Evolutionary conservation across 2,888 invertebrate genomes (phyloP).

Genomic region (Aphodius sticticus): DNA sequence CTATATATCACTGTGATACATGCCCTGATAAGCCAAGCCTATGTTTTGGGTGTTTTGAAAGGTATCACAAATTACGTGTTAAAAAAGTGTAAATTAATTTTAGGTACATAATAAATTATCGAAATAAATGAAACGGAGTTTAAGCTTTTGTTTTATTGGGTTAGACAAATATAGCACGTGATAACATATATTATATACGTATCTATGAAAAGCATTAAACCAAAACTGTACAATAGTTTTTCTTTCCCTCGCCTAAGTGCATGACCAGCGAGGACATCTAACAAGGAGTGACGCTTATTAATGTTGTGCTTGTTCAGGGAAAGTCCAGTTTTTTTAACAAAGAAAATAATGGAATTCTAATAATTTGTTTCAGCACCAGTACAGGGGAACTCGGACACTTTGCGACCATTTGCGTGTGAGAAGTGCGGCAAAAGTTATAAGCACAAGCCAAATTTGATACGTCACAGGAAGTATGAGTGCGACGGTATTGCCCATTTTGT

Average conservation of each 20-base stretch:
- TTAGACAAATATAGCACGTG: too few relatives aligned
- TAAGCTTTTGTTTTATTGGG: not conserved
- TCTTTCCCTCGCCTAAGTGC: not conserved
- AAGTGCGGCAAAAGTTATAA: conserved; percentile 50
- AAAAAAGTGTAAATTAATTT: not conserved
- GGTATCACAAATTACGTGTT: not conserved
- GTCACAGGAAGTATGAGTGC: conserved; percentile 57
- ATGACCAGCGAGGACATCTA: not conserved
- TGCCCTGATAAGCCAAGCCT: not conserved
- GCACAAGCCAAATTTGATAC: conserved; percentile 52
- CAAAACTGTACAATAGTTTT: not conserved
- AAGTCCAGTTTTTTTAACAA: not conserved
- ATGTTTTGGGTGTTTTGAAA: not conserved
- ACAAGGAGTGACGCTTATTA: not conserved
- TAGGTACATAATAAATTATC: not conserved
- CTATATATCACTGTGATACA: not conserved
- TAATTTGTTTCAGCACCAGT: conserved; percentile 31
- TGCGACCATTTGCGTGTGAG: conserved; percentile 33
- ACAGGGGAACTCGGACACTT: conserved; percentile 7
- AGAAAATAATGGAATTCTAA: conserved; percentile 19
- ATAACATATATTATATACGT: too few relatives aligned
- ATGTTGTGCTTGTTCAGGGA: not conserved
- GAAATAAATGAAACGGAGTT: not conserved
- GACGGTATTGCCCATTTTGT: conserved; percentile 55
- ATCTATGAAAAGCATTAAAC: too few relatives aligned